Evolutionary conservation across 92 coral and sea anemone species (phyloP).

Genomic region (Actinernus sp.): DNA sequence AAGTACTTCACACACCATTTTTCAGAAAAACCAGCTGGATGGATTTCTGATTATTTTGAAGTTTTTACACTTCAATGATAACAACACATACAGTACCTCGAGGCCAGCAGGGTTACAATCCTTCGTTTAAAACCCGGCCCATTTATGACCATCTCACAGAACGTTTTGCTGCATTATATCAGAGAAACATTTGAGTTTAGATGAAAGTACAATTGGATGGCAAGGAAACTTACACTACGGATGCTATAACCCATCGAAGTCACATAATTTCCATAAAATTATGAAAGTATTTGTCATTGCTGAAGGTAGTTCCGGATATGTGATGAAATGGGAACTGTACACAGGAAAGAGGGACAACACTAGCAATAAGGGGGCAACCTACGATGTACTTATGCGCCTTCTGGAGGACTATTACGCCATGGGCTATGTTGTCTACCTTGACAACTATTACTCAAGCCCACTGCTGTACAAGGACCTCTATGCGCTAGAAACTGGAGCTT

Average conservation of each 20-base stretch:
- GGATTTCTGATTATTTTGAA: constrained; percentile 35
- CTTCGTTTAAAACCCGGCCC: constrained; percentile 57
- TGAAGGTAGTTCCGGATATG: neutral
- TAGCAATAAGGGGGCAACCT: constrained; percentile 15
- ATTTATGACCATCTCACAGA: constrained; percentile 38
- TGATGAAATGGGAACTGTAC: neutral
- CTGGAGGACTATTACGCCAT: constrained; percentile 10
- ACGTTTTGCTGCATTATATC: constrained; percentile 27
- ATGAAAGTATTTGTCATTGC: neutral
- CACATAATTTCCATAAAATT: neutral
- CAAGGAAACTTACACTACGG: constrained; percentile 16
- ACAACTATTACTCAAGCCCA: constrained; percentile 26
- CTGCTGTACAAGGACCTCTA: constrained; percentile 2
- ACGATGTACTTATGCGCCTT: constrained; percentile 14
- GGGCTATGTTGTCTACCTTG: constrained; percentile 32
- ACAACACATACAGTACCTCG: constrained; percentile 21
- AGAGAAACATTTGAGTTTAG: constrained; percentile 18
- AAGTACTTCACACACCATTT: constrained; percentile 14
- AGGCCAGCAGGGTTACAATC: constrained; percentile 51
- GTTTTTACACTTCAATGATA: constrained; percentile 56
- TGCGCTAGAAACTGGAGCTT: neutral
- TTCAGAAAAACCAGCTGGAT: constrained; percentile 22
- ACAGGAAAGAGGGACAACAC: neutral
- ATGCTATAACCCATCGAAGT: neutral
- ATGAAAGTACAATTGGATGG: constrained; percentile 37